These are phyloP conservation scores for Plebejus argus DNA, from an alignment of 2,888 invertebrate genomes.

Conservation along the genomic window DNA sequence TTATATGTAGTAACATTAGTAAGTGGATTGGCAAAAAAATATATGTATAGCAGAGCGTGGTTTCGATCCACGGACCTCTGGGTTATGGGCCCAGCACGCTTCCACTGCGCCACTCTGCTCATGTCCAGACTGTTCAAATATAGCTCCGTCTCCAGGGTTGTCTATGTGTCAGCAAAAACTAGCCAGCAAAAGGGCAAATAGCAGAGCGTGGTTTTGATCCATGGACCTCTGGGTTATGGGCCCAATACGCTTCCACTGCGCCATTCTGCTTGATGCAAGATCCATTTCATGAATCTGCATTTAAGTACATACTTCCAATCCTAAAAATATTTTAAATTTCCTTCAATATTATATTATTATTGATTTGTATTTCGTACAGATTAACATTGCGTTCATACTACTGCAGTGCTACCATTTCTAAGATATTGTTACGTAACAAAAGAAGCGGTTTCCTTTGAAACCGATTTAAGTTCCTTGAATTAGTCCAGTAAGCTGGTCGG, in stretches of 20 bases:
- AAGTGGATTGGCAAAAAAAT: no score
- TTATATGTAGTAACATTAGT: no score
- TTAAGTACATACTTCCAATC: not conserved
- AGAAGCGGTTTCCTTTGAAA: constrained; percentile 30
- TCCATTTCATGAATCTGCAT: not conserved
- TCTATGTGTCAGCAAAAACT: not conserved
- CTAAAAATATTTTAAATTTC: no score
- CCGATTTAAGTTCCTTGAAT: constrained; percentile 38
- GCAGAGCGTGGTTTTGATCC: constrained; percentile 94
- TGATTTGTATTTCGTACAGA: not conserved
- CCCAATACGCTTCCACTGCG: constrained; percentile 92
- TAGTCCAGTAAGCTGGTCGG: constrained; percentile 39
- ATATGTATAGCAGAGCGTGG: constrained; percentile 86
- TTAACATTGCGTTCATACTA: not conserved
- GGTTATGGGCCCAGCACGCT: constrained; percentile 93
- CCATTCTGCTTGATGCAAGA: constrained; percentile 83
- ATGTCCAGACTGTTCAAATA: not conserved
- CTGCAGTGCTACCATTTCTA: not conserved
- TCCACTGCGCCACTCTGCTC: constrained; percentile 92
- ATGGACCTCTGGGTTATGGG: constrained; percentile 96
- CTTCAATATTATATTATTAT: not conserved
- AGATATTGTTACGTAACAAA: constrained; percentile 7
- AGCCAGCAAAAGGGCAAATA: constrained; percentile 45
- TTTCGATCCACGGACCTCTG: constrained; percentile 96
- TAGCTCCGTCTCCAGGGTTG: not conserved